Base-by-base conservation (phyloP, 2,797 vertebrate genomes). In the Helostoma temminkii region DNA sequence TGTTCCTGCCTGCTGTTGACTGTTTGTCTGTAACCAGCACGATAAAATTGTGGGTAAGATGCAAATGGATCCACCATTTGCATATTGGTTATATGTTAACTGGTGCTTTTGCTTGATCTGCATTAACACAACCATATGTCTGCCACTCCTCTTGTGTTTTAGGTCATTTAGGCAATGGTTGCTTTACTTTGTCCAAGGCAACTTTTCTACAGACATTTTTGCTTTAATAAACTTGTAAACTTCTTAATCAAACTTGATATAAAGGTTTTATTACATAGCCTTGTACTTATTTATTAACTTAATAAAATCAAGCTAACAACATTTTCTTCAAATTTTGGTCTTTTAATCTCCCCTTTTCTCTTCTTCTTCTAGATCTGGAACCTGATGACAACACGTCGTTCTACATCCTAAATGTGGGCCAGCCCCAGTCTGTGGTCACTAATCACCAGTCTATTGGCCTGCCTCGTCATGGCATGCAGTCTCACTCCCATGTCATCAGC, bases 361-460 rank as follows among this genome's bases (percentile, higher is more conserved):
- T 39, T 67, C 37, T 75, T 70, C 28, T 75, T n/a, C 15, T 85
- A 98, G 97, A 98, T 93, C 93, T 97, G 83, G 97, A 98, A 84
- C 95, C 96, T 66, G 97, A 98, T 94, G 97, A 98, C 88, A 97
- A 93, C 94, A 95, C 96, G 0, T 97, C 97, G 11, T 97, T 98
- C 92, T 98, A 97, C 93, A 97, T 98, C 92, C 94, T 98, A 74
- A 98, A 97, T 83, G 94, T 97, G 90, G 97, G 95, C 82, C 96
- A 98, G 77, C 93, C 95, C 71, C 94, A 95, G 82, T 94, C 96
- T 36, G 87, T 96, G 90, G 85, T 91, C 64, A 76, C 83, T 22
- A 89, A 84, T 74, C 90, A 96, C 85, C 96, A 96, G 90, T 93
- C 96, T 53, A 92, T 97, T 63, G 94, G 94, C 84, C 92, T 97